These are phyloP conservation scores for Anoplius nigerrimus DNA, from an alignment of 2,888 invertebrate genomes.

Conservation along the genomic window DNA sequence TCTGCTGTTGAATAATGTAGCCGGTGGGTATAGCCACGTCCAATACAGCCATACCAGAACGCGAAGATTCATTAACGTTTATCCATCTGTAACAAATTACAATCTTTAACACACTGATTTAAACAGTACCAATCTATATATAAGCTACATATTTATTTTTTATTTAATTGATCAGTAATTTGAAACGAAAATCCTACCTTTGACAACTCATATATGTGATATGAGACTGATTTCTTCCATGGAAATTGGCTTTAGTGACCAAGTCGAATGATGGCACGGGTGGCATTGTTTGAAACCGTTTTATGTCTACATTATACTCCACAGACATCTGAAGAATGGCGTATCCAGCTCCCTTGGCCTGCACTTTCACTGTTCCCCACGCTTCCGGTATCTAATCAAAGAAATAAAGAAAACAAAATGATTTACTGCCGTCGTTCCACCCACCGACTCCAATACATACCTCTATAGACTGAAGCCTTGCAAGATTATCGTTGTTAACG, in stretches of 20 bases:
- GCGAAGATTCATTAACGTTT: slow-evolving; percentile 84
- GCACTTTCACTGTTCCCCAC: slow-evolving; percentile 95
- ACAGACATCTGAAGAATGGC: slow-evolving; percentile 95
- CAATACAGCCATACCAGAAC: slow-evolving; percentile 92
- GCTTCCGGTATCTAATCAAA: slow-evolving; percentile 88
- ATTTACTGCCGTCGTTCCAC: slow-evolving; percentile 6
- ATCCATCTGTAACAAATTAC: slow-evolving; percentile 81
- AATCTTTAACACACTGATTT: background rate
- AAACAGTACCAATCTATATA: too few relatives aligned
- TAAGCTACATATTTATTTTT: background rate
- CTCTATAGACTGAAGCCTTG: slow-evolving; percentile 86
- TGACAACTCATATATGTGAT: slow-evolving; percentile 92
- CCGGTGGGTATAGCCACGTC: slow-evolving; percentile 93
- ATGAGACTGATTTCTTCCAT: slow-evolving; percentile 95
- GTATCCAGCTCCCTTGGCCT: slow-evolving; percentile 94
- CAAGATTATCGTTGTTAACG: slow-evolving; percentile 86
- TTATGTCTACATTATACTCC: slow-evolving; percentile 92
- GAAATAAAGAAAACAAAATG: slow-evolving; percentile 11
- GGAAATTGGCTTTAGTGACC: slow-evolving; percentile 83
- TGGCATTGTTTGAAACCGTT: slow-evolving; percentile 89
- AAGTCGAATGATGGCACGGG: slow-evolving; percentile 89
- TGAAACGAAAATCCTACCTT: slow-evolving; percentile 78
- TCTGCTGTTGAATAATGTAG: slow-evolving; percentile 93
- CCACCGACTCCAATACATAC: slow-evolving; percentile 73
- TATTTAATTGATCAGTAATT: too few relatives aligned